Conservation (phyloP, 2,797 vertebrate species). For the Oreonectes daqikongensis region DNA sequence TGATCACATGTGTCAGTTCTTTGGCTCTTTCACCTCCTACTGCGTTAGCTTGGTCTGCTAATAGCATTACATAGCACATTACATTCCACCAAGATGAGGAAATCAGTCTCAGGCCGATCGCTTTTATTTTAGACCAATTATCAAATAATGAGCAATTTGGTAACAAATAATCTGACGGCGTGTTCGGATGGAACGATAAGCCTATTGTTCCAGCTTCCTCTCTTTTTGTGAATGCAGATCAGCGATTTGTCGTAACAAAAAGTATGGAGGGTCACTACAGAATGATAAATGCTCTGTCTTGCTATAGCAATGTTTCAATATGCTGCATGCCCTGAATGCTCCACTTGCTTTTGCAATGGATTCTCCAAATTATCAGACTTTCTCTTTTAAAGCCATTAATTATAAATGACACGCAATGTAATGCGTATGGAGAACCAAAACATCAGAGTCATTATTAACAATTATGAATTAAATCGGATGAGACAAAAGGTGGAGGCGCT, state of each 20-base stretch:
- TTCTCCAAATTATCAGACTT: constrained; percentile 65
- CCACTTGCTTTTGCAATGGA: constrained; percentile 58
- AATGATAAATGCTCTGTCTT: constrained; percentile 73
- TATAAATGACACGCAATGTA: constrained; percentile 65
- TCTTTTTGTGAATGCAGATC: constrained; percentile 11
- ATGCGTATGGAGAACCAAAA: constrained; percentile 65
- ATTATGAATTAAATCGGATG: constrained; percentile 56
- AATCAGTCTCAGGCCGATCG: constrained; percentile 64
- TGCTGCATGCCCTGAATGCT: constrained; percentile 57
- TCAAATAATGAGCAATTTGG: constrained; percentile 70
- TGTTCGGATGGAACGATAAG: constrained; percentile 46
- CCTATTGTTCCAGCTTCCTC: constrained; percentile 12
- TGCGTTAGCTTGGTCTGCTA: constrained; percentile 37
- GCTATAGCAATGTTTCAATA: constrained; percentile 76
- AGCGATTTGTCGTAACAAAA: constrained; percentile 62
- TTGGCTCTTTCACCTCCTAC: constrained; percentile 38
- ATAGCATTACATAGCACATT: constrained; percentile 53
- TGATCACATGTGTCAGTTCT: constrained; percentile 49
- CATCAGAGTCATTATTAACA: constrained; percentile 67
- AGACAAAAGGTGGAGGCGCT: neutral
- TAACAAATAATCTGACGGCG: constrained; percentile 65
- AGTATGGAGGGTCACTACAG: constrained; percentile 64
- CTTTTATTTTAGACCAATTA: constrained; percentile 71
- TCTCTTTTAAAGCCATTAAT: constrained; percentile 78
- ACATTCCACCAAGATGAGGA: constrained; percentile 56